Evolutionary conservation across 2,113 vertebrate genomes (phyloP).

Genomic region (Hassar affinis): DNA sequence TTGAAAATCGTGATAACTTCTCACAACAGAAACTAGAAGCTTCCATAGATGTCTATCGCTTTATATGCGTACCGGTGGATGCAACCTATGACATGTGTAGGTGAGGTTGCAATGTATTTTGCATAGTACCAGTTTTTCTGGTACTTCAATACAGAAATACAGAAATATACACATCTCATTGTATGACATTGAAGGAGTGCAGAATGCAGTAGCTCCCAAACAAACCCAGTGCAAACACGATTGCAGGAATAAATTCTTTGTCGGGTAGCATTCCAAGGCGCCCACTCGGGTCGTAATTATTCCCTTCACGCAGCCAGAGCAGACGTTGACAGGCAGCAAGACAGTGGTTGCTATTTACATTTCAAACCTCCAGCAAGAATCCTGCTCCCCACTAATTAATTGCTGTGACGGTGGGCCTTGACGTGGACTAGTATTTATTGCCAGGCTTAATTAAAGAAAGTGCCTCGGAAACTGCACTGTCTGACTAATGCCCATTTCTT

Average conservation of each 20-base stretch:
- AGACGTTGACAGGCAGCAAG: conserved; percentile 41
- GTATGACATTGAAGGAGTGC: conserved; percentile 3
- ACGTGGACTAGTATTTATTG: conserved; percentile 57
- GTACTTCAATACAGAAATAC: too few relatives aligned
- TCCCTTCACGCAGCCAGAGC: conserved; percentile 41
- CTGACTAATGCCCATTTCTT: conserved; percentile 41
- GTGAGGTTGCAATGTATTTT: too few relatives aligned
- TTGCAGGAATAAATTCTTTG: conserved; percentile 24
- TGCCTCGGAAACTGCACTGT: conserved; percentile 40
- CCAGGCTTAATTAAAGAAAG: conserved; percentile 60
- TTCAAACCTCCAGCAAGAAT: conserved; percentile 52
- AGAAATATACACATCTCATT: not conserved
- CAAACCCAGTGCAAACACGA: conserved; percentile 19
- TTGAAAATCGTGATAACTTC: too few relatives aligned
- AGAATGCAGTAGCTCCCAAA: conserved; percentile 21
- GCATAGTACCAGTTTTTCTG: too few relatives aligned
- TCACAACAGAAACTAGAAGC: too few relatives aligned
- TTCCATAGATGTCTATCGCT: too few relatives aligned
- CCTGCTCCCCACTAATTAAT: conserved; percentile 55
- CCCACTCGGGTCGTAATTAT: conserved; percentile 14
- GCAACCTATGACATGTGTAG: too few relatives aligned
- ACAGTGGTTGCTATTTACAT: conserved; percentile 57
- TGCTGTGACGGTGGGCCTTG: conserved; percentile 41
- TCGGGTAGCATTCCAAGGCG: not conserved
- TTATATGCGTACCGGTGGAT: too few relatives aligned